Evolutionary conservation across 2,113 vertebrate species (phyloP), one percentile per base, ranked within the genome.

Genomic region (Perccottus glenii): DNA sequence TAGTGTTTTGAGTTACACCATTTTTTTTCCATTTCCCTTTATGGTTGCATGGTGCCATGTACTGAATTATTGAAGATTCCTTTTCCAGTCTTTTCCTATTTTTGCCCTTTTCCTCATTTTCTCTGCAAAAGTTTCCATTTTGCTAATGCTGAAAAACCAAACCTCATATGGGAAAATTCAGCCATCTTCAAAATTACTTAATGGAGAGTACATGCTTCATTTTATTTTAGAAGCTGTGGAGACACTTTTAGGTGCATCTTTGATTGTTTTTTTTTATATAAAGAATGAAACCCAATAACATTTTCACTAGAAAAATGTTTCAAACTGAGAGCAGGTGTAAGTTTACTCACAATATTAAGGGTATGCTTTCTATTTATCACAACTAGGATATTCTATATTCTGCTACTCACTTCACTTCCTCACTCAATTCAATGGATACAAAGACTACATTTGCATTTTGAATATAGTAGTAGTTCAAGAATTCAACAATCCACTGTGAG

Each of bases 31-130:
- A 7, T 55, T 36, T 36, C 32, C 0, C 58, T 60, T 75, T 42
- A 43, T 48, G 2, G 4, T 51, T 62, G 50, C 16, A 46, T 51
- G 73, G 65, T 77, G 65, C 57, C 63, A 53, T 59, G 15, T 12
- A 59, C 44, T 85, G 62, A 85, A 85, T 89, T 80, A 85, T 87
- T 87, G 44, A 87, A 3, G 47, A 62, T 45, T 66, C 62, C 11
- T 60, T 33, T 16, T 19, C 32, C 50, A 65, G 57, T 62, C 7
- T 40, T 52, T 40, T 60, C 43, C 63, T 44, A 73, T 36, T 68
- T 64, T 52, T 81, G 44, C 75, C 47, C 75, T 64, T 63, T 60
- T 35, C 48, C 66, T 75, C 15, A 38, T 60, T 77, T 82, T 49
- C 69, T 60, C 36, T 50, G 65, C 73, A 72, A 81, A 69, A 38